These are phyloP conservation scores for Cladorhizidae sp. DNA, from an alignment of 37 sponge, comb jelly and placozoan species.

Conservation along the genomic window DNA sequence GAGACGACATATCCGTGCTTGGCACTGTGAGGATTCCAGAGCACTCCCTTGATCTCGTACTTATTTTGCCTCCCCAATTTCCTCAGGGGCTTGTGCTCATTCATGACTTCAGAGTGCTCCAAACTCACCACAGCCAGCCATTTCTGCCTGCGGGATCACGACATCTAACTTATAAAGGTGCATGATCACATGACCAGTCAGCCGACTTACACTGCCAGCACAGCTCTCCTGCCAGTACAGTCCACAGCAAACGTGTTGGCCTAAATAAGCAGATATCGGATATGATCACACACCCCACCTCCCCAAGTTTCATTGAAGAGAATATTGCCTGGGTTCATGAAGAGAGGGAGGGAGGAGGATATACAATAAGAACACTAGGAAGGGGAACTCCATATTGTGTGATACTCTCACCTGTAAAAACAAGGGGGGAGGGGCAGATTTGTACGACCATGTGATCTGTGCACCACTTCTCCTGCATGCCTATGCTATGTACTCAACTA, in stretches of 20 bases:
- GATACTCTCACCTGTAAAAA: too few species aligned
- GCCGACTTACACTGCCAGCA: slow-evolving; percentile 68
- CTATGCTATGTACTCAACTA: too few species aligned
- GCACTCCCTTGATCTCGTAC: slow-evolving; percentile 75
- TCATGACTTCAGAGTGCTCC: slow-evolving; percentile 16
- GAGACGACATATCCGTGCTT: slow-evolving; percentile 65
- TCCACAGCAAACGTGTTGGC: slow-evolving; percentile 72
- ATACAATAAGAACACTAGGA: too few species aligned
- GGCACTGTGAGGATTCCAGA: slow-evolving; percentile 76
- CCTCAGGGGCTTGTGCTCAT: slow-evolving; percentile 49
- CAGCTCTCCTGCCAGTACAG: slow-evolving; percentile 61
- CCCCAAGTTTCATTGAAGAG: too few species aligned
- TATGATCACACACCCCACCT: too few species aligned
- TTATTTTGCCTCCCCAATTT: slow-evolving; percentile 69
- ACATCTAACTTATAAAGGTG: background rate
- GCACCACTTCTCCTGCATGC: too few species aligned
- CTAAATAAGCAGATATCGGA: too few species aligned
- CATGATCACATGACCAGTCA: background rate
- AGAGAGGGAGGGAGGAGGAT: too few species aligned
- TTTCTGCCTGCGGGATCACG: slow-evolving; percentile 60
- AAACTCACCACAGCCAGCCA: slow-evolving; percentile 73
- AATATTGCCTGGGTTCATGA: too few species aligned
- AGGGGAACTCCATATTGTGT: too few species aligned
- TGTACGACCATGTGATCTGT: too few species aligned
- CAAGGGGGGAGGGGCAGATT: too few species aligned